These are phyloP conservation scores for Vidua macroura DNA, from an alignment of 2,113 vertebrate species.

Conservation along the genomic window DNA sequence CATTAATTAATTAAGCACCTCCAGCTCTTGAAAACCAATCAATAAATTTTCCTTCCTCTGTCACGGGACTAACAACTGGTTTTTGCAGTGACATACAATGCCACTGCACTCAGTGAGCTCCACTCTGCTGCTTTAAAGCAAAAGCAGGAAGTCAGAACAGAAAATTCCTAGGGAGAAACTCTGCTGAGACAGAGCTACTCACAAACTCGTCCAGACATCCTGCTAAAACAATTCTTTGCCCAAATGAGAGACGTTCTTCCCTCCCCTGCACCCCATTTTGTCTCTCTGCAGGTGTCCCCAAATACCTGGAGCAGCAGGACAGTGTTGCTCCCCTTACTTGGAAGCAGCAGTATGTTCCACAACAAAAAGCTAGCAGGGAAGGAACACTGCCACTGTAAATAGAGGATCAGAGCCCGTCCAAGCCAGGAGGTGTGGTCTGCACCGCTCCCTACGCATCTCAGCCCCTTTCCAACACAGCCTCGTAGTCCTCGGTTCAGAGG, in stretches of 20 bases:
- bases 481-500: not conserved
- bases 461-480: not conserved
- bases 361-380: not conserved
- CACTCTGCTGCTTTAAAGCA: not conserved
- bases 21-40: not conserved
- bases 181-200: not conserved
- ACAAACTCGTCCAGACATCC: not conserved
- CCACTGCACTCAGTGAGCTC: not conserved
- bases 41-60: not conserved
- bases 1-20: not conserved
- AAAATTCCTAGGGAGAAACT: constrained; percentile 12
- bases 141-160: not conserved
- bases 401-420: not conserved
- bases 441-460: not conserved
- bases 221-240: not conserved
- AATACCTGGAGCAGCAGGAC: not conserved
- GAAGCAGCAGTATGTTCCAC: not conserved
- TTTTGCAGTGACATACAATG: not conserved
- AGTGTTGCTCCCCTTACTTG: not conserved
- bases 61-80: accelerated
- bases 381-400: not conserved
- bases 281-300: not conserved
- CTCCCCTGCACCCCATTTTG: not conserved
- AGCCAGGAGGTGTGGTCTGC: constrained; percentile 46
- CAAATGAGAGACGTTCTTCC: not conserved